Base-by-base conservation (phyloP, 1,140 invertebrate species). In the Rhagoletis pomonella region DNA sequence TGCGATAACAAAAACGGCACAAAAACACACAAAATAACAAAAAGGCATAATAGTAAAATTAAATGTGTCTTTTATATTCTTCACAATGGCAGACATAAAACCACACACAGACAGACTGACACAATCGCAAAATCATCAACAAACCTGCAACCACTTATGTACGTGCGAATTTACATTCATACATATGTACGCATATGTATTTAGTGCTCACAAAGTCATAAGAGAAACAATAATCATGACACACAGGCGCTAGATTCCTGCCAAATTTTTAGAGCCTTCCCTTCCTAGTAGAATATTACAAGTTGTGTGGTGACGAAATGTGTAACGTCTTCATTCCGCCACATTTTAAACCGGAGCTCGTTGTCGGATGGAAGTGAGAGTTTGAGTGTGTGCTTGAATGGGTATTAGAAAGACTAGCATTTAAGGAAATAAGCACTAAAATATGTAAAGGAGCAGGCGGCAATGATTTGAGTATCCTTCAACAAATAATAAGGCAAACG, bases 31-130 rank as follows among this genome's bases (percentile, higher is more conserved):
- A 81, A 81, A 58, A n/a, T 81, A 58, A 9, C 73, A 81, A 81
- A 81, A 81, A 81, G 86, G 86, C 62, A 86, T 86, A 86, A 86
- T 86, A 86, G 60, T 86, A 86, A 86, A 86, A 86, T 86, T 86
- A 86, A 67, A 86, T 86, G 86, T 67, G 47, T 67, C 64, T 86
- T 85, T 85, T 60, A 85, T 85, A 62, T 62, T 62, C 84, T 29
- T n/a, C 12, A 64, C 84, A 86, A 86, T 60, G 44, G 84, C 84
- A 62, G 58, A 62, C 60, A 64, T 62, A 86, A 62, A 64, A 86
- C 58, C 84, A 44, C 29, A 86, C 84, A 64, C 84, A 85, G 6
- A 7, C 58, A 85, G 19, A 85, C 84, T 50, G 55, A 60, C 84
- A 85, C 14, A 58, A 39, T 59, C 84, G 12, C 84, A 85, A 60